Conservation (phyloP, 2,113 vertebrate species). For the Podarcis cretensis region DNA sequence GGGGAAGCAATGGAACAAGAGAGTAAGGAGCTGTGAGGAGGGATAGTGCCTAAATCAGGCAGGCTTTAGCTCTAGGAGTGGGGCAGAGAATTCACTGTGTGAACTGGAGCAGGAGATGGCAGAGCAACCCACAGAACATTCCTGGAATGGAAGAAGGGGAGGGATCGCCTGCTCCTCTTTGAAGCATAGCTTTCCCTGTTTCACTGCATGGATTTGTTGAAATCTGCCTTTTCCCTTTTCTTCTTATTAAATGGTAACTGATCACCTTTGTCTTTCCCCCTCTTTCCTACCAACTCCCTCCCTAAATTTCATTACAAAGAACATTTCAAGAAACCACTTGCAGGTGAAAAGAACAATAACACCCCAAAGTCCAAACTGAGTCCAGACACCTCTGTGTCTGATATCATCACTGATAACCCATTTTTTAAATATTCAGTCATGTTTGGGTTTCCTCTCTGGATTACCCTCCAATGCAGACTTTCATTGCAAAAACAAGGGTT, state of each 20-base stretch:
- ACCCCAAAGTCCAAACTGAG: neutral
- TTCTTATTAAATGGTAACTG: slow-evolving; percentile 26
- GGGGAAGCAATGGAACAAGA: neutral
- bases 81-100: neutral
- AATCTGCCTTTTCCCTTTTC: slow-evolving; percentile 37
- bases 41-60: neutral
- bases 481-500: slow-evolving; percentile 26
- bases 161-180: neutral
- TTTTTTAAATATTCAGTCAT: slow-evolving; percentile 33
- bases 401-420: slow-evolving; percentile 56
- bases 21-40: neutral
- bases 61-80: neutral
- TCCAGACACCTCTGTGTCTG: slow-evolving; percentile 35
- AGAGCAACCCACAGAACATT: neutral
- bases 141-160: neutral
- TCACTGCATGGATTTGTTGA: slow-evolving; percentile 32
- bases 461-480: slow-evolving; percentile 46
- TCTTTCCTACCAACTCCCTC: slow-evolving; percentile 47
- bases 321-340: neutral
- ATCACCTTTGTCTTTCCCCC: slow-evolving; percentile 39
- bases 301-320: slow-evolving; percentile 43
- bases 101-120: neutral
- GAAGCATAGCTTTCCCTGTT: slow-evolving; percentile 49
- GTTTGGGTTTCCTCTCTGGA: slow-evolving; percentile 52
- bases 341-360: too few relatives aligned